phyloP scores from a whole-genome alignment of 2,113 vertebrate species.

The Lampris incognitus region DNA sequence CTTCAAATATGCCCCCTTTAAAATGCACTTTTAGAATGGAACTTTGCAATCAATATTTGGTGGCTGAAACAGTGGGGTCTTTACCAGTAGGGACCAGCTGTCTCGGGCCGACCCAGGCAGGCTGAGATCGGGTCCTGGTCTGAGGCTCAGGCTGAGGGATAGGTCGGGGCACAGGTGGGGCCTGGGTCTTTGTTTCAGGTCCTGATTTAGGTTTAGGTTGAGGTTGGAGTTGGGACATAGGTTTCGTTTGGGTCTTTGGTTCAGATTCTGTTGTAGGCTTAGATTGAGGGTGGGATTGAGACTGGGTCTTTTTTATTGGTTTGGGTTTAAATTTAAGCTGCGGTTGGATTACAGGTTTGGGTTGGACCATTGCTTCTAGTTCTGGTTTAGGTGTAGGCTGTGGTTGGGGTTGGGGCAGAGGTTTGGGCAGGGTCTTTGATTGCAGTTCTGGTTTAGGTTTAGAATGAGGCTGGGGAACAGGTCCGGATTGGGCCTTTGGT shows the following conservation, averaged over 20 bases:
- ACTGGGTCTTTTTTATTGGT: constrained; percentile 21
- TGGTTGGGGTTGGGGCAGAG: neutral
- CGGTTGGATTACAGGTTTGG: constrained; percentile 11
- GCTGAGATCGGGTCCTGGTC: constrained; percentile 55
- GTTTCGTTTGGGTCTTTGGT: neutral
- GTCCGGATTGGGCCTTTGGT: constrained; percentile 9
- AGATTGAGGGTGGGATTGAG: constrained; percentile 2
- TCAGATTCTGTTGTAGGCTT: constrained; percentile 17
- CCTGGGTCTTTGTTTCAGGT: neutral
- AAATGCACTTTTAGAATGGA: constrained; percentile 22
- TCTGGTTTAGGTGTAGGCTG: neutral
- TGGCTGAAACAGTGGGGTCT: constrained; percentile 54
- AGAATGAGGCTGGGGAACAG: neutral
- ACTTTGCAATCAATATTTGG: constrained; percentile 29
- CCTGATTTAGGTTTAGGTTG: constrained; percentile 6
- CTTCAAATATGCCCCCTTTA: constrained; percentile 50
- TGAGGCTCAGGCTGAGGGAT: constrained; percentile 53
- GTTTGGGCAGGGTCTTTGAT: neutral
- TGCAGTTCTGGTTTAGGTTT: constrained; percentile 20
- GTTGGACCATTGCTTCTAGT: neutral
- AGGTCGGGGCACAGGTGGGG: constrained; percentile 25
- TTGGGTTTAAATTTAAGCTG: neutral
- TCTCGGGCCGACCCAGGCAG: constrained; percentile 55
- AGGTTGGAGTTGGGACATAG: constrained; percentile 7
- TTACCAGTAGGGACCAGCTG: constrained; percentile 70